A percentile compares a stretch with the other conserved stretches of the same genome.
Evolutionary conservation across 2,888 invertebrate species (phyloP).

Genomic region (Xestia xanthographa): DNA sequence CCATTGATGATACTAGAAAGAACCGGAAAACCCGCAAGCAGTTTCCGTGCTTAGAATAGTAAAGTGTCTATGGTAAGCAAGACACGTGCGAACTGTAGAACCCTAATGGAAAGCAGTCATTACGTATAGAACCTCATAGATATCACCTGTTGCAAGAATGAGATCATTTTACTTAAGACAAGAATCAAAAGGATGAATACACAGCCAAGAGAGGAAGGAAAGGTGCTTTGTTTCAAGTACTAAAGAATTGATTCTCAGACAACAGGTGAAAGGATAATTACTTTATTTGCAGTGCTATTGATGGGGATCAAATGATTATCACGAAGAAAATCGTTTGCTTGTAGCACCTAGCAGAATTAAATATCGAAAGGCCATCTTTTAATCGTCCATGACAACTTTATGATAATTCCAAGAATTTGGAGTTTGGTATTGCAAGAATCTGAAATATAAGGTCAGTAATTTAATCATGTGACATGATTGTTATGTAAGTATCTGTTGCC

Average conservation of each 20-base stretch:
- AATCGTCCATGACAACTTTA: not conserved
- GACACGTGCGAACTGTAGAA: slow-evolving; percentile 5
- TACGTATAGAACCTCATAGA: not conserved
- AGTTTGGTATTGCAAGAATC: not conserved
- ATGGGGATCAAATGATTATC: not conserved
- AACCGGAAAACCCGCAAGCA: slow-evolving; percentile 14
- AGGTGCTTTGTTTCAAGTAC: not conserved
- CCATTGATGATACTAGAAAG: slow-evolving; percentile 16
- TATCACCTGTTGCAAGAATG: slow-evolving; percentile 31
- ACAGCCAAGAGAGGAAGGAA: not conserved
- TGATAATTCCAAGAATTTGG: not conserved
- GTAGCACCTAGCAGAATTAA: not conserved
- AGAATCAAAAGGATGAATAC: slow-evolving; percentile 5
- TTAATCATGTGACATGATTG: slow-evolving; percentile 34
- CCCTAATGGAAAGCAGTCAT: slow-evolving; percentile 38
- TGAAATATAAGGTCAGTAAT: slow-evolving; percentile 29
- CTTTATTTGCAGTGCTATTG: slow-evolving; percentile 1
- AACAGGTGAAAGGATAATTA: not conserved
- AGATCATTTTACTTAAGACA: slow-evolving; percentile 21
- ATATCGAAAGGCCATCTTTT: not conserved
- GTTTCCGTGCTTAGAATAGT: slow-evolving; percentile 36
- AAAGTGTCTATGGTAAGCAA: slow-evolving; percentile 4
- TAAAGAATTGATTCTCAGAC: not conserved
- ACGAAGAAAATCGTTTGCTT: not conserved
- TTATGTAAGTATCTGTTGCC: slow-evolving; percentile 35